Evolutionary conservation across 2,797 vertebrate genomes (phyloP).

Genomic region (Todus mexicanus): DNA sequence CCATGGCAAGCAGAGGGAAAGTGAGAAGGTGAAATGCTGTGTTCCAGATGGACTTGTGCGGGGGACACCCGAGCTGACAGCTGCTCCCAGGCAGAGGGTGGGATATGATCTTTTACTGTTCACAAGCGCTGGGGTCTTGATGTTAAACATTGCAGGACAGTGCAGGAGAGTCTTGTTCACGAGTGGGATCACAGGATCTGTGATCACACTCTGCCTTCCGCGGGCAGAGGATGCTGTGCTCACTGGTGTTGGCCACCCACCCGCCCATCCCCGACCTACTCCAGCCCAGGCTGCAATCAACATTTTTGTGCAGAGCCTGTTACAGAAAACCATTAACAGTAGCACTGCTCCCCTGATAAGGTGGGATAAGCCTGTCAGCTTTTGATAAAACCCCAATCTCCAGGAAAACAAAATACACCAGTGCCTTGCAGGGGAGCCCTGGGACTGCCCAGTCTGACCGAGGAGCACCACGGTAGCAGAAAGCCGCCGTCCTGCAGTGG

Average conservation of each 20-base stretch:
- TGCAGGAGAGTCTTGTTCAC: fast-evolving
- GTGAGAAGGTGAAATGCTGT: background rate
- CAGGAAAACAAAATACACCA: background rate
- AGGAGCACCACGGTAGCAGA: background rate
- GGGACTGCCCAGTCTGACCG: fast-evolving
- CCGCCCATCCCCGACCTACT: background rate
- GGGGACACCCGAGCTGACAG: background rate
- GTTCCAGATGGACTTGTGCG: background rate
- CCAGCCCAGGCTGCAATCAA: background rate
- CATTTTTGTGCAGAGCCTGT: background rate
- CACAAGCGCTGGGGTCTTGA: background rate
- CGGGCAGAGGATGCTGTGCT: background rate
- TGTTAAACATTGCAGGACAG: background rate
- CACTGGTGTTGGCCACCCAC: fast-evolving
- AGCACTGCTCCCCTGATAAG: conserved; percentile 39
- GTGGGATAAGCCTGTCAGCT: conserved; percentile 25
- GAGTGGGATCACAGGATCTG: fast-evolving
- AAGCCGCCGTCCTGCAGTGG: fast-evolving
- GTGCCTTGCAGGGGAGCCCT: background rate
- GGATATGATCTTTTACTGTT: background rate
- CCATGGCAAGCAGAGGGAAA: background rate
- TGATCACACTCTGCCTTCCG: background rate
- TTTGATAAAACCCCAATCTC: conserved; percentile 10
- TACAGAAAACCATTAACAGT: conserved; percentile 4
- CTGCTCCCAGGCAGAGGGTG: background rate